These are phyloP conservation scores for Drosophila robusta DNA, from an alignment of 2,888 invertebrate genomes.

Conservation along the genomic window DNA sequence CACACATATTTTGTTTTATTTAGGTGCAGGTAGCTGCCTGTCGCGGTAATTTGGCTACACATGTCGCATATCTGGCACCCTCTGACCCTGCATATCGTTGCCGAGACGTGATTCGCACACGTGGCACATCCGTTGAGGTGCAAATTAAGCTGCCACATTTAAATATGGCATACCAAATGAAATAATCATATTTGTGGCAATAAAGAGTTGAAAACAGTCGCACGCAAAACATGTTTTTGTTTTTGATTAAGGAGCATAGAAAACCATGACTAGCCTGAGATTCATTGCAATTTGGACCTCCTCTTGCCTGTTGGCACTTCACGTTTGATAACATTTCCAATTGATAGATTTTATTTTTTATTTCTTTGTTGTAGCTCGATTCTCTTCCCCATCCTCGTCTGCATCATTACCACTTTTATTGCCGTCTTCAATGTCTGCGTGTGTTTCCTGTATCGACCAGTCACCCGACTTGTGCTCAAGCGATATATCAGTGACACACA, in stretches of 20 bases:
- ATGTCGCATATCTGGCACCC: conserved; percentile 30
- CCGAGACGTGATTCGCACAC: conserved; percentile 53
- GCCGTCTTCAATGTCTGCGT: conserved; percentile 62
- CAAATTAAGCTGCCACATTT: conserved; percentile 51
- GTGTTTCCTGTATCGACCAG: conserved; percentile 69
- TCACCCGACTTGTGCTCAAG: conserved; percentile 27
- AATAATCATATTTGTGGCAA: conserved; percentile 19
- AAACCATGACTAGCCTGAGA: not conserved
- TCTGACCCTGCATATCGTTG: conserved; percentile 1
- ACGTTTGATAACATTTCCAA: conserved; percentile 47
- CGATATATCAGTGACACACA: conserved; percentile 67
- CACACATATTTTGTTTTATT: conserved; percentile 62
- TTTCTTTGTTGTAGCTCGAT: not conserved
- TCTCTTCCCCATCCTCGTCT: conserved; percentile 27
- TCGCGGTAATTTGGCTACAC: conserved; percentile 48
- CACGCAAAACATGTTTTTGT: conserved; percentile 12
- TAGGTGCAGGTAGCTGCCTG: conserved; percentile 27
- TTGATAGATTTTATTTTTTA: conserved; percentile 19
- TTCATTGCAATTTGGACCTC: not conserved
- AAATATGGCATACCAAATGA: conserved; percentile 32
- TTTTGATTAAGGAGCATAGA: not conserved
- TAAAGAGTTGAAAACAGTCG: conserved; percentile 1
- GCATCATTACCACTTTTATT: conserved; percentile 74
- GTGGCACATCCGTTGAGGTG: conserved; percentile 50
- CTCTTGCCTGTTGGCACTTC: conserved; percentile 14